Base-by-base conservation (phyloP, 2,113 vertebrate species). In the Rattus rattus region DNA sequence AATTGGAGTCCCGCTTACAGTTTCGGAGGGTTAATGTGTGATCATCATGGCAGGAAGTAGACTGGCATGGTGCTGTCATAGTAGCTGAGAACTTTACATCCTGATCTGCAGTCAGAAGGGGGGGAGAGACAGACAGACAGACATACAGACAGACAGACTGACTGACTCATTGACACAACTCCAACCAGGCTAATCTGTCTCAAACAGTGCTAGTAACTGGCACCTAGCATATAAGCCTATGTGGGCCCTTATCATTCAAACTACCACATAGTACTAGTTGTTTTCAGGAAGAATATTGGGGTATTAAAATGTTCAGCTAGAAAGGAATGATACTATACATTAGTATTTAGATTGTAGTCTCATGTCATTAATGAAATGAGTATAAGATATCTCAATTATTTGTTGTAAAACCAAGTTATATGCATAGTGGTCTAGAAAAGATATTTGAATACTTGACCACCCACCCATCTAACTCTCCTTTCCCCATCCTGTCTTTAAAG, bases 341-440 rank as follows among this genome's bases (percentile, higher is more conserved):
- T 80, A 92, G 26, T 14, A 52, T 77, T 96, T 90, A 95, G 65
- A 61, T 80, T 92, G 13, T 91, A 91, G 81, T 94, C 8, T 77
- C 24, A 93, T 30, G 2, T 76, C 86, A 92, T 33, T 94, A 92
- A 70, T 87, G 20, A 92, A 96, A 43, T 92, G 49, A 90, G 30
- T 33, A 17, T 90, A 75, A 52, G 56, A 52, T 16, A 73, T 49
- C 1, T 90, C 24, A 19, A 3, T 93, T 43, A 77, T 84, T 81
- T n/a, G 7, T 73, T 22, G 4, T 79, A 80, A 19, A 93, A 97
- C 73, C 5, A 96, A 54, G 12, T 83, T 72, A 89, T 19, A 16
- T 85, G 24, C 22, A 87, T 91, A 75, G 76, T 93, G 61, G 56
- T 83, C 49, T 43, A 89, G 75, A 89, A 65, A 90, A 94, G 69